A percentile compares a stretch with the other conserved stretches of the same genome.
phyloP scores from a whole-genome alignment of 2,888 invertebrate genomes.

The Perizoma affinitatum region DNA sequence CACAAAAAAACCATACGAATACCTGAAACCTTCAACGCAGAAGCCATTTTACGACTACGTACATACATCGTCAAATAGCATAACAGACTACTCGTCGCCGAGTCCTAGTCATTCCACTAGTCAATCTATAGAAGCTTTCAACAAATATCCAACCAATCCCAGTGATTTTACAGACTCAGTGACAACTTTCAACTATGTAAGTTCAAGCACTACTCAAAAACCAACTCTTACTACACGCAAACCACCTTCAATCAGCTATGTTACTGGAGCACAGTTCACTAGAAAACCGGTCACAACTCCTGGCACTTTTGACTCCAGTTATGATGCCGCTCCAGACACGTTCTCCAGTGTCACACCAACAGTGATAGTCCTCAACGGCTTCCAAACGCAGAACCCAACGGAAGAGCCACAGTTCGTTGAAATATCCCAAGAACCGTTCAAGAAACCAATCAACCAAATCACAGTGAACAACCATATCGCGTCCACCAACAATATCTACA shows the following conservation, averaged over 20 bases:
- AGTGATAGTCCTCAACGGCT: constrained; percentile 70
- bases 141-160: constrained; percentile 74
- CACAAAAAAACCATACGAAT: constrained; percentile 49
- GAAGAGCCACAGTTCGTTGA: constrained; percentile 70
- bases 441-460: constrained; percentile 78
- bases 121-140: constrained; percentile 76
- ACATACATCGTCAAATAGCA: constrained; percentile 65
- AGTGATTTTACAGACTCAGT: constrained; percentile 67
- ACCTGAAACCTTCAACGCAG: constrained; percentile 43
- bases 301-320: constrained; percentile 53
- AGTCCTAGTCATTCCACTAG: constrained; percentile 74
- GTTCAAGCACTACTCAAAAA: constrained; percentile 63
- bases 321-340: constrained; percentile 63
- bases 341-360: constrained; percentile 80
- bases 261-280: constrained; percentile 75
- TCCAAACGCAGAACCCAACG: constrained; percentile 61
- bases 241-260: constrained; percentile 76
- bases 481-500: constrained; percentile 81
- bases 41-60: constrained; percentile 52
- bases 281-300: constrained; percentile 73
- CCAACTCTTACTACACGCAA: constrained; percentile 64
- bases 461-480: constrained; percentile 86
- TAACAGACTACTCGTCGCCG: constrained; percentile 63
- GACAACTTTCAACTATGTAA: constrained; percentile 72
- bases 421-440: constrained; percentile 80